A percentile compares a stretch with the other conserved stretches of the same genome.
Evolutionary conservation across 2,888 invertebrate genomes (phyloP).

Genomic region (Drosophila anomalata): DNA sequence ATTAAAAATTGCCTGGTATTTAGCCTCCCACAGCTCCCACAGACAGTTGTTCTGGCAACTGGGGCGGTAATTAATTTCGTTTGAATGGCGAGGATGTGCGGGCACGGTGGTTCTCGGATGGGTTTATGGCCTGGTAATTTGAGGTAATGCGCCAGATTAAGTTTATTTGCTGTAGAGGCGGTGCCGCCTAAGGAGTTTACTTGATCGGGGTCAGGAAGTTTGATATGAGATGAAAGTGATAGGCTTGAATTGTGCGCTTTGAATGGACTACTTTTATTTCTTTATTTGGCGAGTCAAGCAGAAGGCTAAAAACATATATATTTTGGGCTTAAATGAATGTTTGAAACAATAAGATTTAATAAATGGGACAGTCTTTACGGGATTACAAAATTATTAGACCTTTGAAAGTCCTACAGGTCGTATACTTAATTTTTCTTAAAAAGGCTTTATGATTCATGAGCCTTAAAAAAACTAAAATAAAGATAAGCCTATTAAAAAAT

Average conservation of each 20-base stretch:
- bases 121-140: conserved; percentile 35
- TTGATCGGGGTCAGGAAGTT: conserved; percentile 59
- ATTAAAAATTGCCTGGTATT: conserved; percentile 60
- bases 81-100: conserved; percentile 19
- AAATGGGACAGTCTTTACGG: no score
- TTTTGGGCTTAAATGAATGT: neutral
- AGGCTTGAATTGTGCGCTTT: neutral
- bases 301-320: neutral
- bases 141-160: conserved; percentile 31
- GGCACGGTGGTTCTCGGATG: conserved; percentile 24
- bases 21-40: conserved; percentile 34
- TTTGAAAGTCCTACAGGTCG: neutral
- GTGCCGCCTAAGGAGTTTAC: conserved; percentile 47
- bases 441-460: no score
- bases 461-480: no score
- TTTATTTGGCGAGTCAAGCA: neutral
- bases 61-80: conserved; percentile 70
- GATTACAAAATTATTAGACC: no score
- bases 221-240: conserved; percentile 45
- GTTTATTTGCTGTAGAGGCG: conserved; percentile 42
- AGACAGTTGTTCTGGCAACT: conserved; percentile 32
- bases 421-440: neutral
- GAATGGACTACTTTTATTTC: conserved; percentile 6
- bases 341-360: neutral
- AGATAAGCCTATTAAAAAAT: no score